phyloP scores from a whole-genome alignment of 2,888 invertebrate species.

The Mamestra brassicae region DNA sequence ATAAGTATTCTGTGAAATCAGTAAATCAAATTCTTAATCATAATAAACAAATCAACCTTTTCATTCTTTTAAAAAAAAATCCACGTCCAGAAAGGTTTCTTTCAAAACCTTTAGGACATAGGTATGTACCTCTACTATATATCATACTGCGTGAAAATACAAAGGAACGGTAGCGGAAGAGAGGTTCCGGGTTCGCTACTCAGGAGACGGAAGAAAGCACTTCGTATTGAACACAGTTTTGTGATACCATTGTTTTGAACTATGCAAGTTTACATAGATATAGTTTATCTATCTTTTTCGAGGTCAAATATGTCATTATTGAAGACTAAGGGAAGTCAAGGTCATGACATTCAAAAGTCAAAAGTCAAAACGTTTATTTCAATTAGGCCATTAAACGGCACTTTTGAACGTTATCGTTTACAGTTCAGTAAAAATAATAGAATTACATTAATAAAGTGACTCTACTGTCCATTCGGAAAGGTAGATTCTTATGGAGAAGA shows the following conservation, averaged over 20 bases:
- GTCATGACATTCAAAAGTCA: too few relatives aligned
- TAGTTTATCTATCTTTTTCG: too few relatives aligned
- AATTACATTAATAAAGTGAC: too few relatives aligned
- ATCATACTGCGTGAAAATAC: neutral
- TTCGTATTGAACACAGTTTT: constrained; percentile 28
- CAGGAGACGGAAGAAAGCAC: constrained; percentile 35
- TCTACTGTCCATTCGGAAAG: too few relatives aligned
- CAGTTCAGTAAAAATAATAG: too few relatives aligned
- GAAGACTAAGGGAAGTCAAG: too few relatives aligned
- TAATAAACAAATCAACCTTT: neutral
- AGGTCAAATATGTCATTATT: too few relatives aligned
- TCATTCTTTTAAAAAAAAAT: neutral
- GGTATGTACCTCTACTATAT: neutral
- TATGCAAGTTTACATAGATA: neutral
- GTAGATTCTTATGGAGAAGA: too few relatives aligned
- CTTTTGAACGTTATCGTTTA: too few relatives aligned
- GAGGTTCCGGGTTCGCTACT: constrained; percentile 17
- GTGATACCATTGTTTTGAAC: constrained; percentile 24
- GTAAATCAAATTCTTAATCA: neutral
- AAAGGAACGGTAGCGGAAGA: constrained; percentile 42
- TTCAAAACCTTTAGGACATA: neutral
- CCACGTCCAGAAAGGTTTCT: neutral
- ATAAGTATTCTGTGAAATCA: too few relatives aligned
- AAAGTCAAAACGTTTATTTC: too few relatives aligned
- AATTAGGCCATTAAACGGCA: too few relatives aligned